Base-by-base conservation (phyloP, 1,140 invertebrate genomes). In the Melitaea cinxia region DNA sequence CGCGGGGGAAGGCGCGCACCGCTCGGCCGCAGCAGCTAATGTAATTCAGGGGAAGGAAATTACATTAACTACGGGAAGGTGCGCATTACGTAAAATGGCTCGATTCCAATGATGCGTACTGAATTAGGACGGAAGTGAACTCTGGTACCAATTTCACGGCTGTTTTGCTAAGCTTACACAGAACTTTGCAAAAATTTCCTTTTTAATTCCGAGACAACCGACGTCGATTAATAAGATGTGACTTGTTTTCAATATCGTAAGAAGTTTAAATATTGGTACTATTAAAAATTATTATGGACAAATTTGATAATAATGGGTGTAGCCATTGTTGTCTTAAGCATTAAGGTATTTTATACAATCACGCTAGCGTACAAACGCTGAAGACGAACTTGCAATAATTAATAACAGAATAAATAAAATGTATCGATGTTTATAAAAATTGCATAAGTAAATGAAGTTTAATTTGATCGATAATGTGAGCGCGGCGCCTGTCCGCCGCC, bases 61-160 rank as follows among this genome's bases (percentile, higher is more conserved):
- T 85, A 87, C 85, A 90, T 84, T 81, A 83, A 82, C 83, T 84
- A 78, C 78, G 72, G 71, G 75, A 78, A 78, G 83, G 83, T 83
- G 86, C 86, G 83, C 83, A 87, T 89, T 90, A 90, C 86, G 82
- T 90, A 89, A 90, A 90, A 90, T 90, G 88, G 86, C 88, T 90
- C 86, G 88, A 89, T 87, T 90, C 85, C 78, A 89, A 90, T 89
- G 80, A 89, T 86, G 88, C 88, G 71, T 88, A 87, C 82, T 91
- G 86, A 89, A 80, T 86, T 91, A 91, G 88, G 88, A 91, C 88
- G 88, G 88, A 91, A 88, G 88, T 91, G 88, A 88, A 89, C 77
- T 89, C 85, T 91, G 85, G 88, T 91, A 89, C 77, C 85, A 85
- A 89, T 88, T 87, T 88, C 83, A 87, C 84, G 86, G 86, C 80